phyloP scores from a whole-genome alignment of 2,113 vertebrate genomes.

The Oenanthe melanoleuca region DNA sequence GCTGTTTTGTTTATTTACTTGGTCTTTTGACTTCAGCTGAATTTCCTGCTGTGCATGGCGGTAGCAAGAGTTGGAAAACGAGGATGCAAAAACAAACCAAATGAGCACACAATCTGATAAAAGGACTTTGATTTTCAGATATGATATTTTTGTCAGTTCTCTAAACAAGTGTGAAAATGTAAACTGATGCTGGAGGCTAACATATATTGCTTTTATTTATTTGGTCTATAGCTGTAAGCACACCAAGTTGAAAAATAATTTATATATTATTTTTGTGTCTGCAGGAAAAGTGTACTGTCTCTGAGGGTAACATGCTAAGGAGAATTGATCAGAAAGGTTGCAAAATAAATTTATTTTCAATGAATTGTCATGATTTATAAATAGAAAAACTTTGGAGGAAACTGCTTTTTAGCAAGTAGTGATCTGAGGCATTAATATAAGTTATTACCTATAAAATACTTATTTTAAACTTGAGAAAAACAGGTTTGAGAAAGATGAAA shows the following conservation, averaged over 20 bases:
- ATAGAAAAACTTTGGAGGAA: not conserved
- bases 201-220: not conserved
- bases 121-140: not conserved
- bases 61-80: not conserved
- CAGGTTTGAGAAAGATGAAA: not conserved
- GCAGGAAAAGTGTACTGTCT: not conserved
- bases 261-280: not conserved
- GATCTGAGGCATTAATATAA: not conserved
- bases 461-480: not conserved
- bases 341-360: not conserved
- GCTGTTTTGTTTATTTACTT: slow-evolving; percentile 45
- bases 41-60: slow-evolving; percentile 3
- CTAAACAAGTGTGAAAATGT: not conserved
- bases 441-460: not conserved
- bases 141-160: not conserved
- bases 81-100: slow-evolving; percentile 39
- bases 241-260: not conserved
- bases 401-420: not conserved
- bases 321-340: not conserved
- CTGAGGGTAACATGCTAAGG: not conserved
- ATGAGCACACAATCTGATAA: slow-evolving; percentile 1
- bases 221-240: not conserved
- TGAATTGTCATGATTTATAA: not conserved
- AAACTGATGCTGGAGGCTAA: not conserved
- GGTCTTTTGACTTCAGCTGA: slow-evolving; percentile 24